Percentiles rank a stretch among this genome's conserved stretches.
These are phyloP conservation scores for Gadus chalcogrammus DNA, from an alignment of 2,113 vertebrate species.

Conservation along the genomic window DNA sequence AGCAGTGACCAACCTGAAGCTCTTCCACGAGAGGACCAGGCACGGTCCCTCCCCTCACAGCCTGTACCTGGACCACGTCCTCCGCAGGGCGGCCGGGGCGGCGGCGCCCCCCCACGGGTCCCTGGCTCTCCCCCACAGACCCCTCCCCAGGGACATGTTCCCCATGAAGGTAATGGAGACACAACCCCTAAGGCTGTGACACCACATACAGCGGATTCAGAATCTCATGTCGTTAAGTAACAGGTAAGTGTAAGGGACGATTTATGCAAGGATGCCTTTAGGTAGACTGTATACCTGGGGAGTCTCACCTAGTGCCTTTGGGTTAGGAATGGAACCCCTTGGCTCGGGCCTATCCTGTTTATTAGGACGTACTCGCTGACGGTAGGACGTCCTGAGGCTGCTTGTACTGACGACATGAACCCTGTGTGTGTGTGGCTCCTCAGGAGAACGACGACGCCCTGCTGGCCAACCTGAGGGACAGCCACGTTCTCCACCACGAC, in stretches of 20 bases:
- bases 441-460: conserved; percentile 97
- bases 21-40: conserved; percentile 97
- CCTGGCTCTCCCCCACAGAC: conserved; percentile 62
- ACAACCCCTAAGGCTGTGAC: not conserved
- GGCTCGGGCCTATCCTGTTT: too few species aligned
- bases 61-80: conserved; percentile 94
- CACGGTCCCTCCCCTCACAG: conserved; percentile 90
- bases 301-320: too few species aligned
- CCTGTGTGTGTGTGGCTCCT: conserved; percentile 9
- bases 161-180: conserved; percentile 83
- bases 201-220: too few species aligned
- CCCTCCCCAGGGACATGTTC: conserved; percentile 91
- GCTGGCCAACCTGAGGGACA: conserved; percentile 90
- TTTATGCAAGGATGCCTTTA: too few species aligned
- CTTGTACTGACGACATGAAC: too few species aligned
- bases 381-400: too few species aligned
- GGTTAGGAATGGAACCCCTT: too few species aligned
- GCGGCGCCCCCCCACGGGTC: conserved; percentile 23
- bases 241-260: too few species aligned
- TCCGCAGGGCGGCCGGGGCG: conserved; percentile 86
- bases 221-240: too few species aligned
- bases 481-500: conserved; percentile 95
- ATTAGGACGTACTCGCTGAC: too few species aligned
- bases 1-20: conserved; percentile 92
- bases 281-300: too few species aligned